Evolutionary conservation across 2,888 invertebrate species (phyloP).

Genomic region (Lordiphosa andalusiaca): DNA sequence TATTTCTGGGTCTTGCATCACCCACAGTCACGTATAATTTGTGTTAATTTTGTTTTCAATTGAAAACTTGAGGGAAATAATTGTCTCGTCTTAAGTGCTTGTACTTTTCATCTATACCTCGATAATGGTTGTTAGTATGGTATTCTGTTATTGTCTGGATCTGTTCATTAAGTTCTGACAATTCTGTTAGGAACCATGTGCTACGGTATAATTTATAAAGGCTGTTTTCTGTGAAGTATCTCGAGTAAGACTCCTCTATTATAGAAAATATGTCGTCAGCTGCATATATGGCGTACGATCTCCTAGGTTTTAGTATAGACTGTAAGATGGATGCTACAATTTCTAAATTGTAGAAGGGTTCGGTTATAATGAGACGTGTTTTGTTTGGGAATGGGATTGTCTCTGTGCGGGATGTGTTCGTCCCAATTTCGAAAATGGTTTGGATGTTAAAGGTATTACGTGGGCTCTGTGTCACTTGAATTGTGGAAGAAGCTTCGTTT

Average conservation of each 20-base stretch:
- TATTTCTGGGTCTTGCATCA: conserved; percentile 7
- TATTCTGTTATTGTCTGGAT: not conserved
- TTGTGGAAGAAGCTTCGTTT: not conserved
- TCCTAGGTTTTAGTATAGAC: not conserved
- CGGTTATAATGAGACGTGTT: too few relatives aligned
- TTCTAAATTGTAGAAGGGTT: too few relatives aligned
- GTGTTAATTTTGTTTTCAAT: conserved; percentile 4
- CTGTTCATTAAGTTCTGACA: not conserved
- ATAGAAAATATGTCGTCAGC: not conserved
- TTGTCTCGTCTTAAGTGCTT: conserved; percentile 1
- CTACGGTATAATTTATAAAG: not conserved
- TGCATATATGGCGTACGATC: not conserved
- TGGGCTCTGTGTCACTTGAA: too few relatives aligned
- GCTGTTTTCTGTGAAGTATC: not conserved
- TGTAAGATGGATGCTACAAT: not conserved
- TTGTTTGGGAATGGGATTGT: too few relatives aligned
- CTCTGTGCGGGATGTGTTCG: not conserved
- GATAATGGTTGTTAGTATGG: not conserved
- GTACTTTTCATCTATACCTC: not conserved
- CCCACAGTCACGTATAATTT: conserved; percentile 8
- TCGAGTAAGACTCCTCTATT: not conserved
- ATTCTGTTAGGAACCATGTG: not conserved
- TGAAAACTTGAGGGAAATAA: not conserved
- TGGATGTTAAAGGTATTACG: too few relatives aligned
- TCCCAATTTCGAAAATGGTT: not conserved